Evolutionary conservation across 2,797 vertebrate genomes (phyloP), one percentile per base, ranked within the genome.

Genomic region (Epinephelus coioides): DNA sequence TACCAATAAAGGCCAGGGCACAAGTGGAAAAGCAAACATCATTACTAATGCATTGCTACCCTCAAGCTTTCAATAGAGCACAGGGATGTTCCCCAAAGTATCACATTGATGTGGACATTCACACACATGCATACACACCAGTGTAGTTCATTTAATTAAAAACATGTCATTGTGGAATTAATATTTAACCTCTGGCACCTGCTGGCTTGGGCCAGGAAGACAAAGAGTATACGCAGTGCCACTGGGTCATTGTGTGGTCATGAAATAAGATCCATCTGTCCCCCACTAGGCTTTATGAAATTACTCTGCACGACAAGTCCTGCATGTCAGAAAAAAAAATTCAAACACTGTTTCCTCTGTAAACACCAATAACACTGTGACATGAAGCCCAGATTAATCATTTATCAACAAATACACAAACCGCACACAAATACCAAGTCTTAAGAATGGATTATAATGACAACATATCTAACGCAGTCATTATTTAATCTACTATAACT

Each of bases 131-230:
- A 66, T 71, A 83, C 85, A 90, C 92, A 86, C 70, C 70, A 74
- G 62, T 43, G 69, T 50, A 27, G 77, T 88, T 93, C 90, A 95
- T 92, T 95, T 95, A 95, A 95, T 96, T 95, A 94, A 93, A 91
- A 92, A 86, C 90, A 90, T 89, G 93, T 93, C 94, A 93, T 92
- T 93, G 90, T 87, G 70, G 83, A 92, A 96, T 96, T 94, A 96
- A 96, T 96, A 95, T 96, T 96, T 95, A 96, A 96, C 93, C 91
- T 81, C 88, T 91, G 85, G 92, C 94, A 95, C 90, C 93, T 94
- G 94, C 83, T 85, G 81, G 83, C 92, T 90, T 86, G 73, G 72
- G 73, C 55, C 50, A 73, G 12, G 40, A 83, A 77, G 82, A 94
- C 91, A 95, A 95, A 92, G 91, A 85, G 78, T 75, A 78, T 72